Base-by-base conservation (phyloP, 2,113 vertebrate species). In the Gulo gulo region DNA sequence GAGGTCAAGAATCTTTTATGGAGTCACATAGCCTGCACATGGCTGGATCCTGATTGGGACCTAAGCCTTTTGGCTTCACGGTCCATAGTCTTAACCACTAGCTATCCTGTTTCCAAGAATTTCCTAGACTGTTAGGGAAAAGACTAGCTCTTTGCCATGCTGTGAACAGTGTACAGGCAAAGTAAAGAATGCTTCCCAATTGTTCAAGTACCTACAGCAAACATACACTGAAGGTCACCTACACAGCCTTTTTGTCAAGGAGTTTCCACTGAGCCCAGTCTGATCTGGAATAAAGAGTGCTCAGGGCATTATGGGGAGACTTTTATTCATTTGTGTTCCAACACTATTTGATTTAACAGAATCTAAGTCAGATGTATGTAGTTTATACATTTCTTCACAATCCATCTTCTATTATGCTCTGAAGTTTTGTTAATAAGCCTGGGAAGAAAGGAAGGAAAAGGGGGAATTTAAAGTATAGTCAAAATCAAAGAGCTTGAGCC, bases 221-320 rank as follows among this genome's bases (percentile, higher is more conserved):
- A 50, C 21, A 74, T 2, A 42, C 5, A 26, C 23, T 42, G 74
- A 84, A 47, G 1, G 52, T 84, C 1, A 13, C 29, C 50, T 57
- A 14, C 83, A 34, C 4, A 39, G 52, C 86, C 81, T 34, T 87
- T 81, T 95, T 96, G 96, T 97, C 52, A 8, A 1, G 13, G 42
- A 39, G 65, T 10, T 52, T 63, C 63, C 2, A 2, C 61, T 88
- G 96, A 98, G 97, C 96, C 14, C 13, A 90, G 94, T 96, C 85
- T 78, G 84, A 84, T 91, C 92, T 97, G 96, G 95, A 97, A 97
- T 96, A 96, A 98, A 95, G 95, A 98, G 80, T 88, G 87, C 96
- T 98, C 88, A 91, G 59, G 91, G 95, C 93, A 84, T 97, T 98
- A 96, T 97, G 96, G 97, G 97, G 97, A 98, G 97, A 97, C 93